Conservation (phyloP, 2,888 invertebrate genomes). For the Tethea ocularis region DNA sequence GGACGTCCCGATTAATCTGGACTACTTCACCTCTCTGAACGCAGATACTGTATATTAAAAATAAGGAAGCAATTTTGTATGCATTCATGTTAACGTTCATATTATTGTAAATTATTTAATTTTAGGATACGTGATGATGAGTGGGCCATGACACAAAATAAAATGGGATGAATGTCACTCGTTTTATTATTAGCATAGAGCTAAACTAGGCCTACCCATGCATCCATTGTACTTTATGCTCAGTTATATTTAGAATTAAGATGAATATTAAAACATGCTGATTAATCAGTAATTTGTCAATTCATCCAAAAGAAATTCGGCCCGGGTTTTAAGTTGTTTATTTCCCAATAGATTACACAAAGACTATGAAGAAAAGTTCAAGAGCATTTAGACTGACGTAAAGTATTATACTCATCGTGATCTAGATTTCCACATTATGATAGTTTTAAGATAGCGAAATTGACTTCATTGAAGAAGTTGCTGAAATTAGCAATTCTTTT, state of each 20-base stretch:
- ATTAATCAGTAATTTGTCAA: conserved; percentile 10
- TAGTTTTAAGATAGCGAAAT: conserved; percentile 1
- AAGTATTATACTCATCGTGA: conserved; percentile 4
- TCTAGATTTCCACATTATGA: conserved; percentile 1
- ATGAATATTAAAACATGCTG: conserved; percentile 27
- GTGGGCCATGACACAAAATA: conserved; percentile 46
- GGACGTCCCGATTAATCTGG: conserved; percentile 25
- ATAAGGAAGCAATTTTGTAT: conserved; percentile 60
- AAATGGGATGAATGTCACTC: conserved; percentile 40
- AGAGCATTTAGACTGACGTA: conserved; percentile 4
- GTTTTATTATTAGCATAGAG: conserved; percentile 37
- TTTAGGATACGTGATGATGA: conserved; percentile 53
- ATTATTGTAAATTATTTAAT: conserved; percentile 78
- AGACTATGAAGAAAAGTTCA: not conserved
- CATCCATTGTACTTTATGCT: conserved; percentile 75
- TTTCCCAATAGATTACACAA: not conserved
- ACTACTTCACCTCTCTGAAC: conserved; percentile 33
- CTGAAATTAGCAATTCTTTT: not conserved
- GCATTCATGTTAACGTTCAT: conserved; percentile 72
- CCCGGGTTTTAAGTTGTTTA: conserved; percentile 6
- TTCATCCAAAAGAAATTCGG: conserved; percentile 9
- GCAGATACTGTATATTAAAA: conserved; percentile 38
- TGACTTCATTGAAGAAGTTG: conserved; percentile 2
- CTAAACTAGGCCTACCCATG: conserved; percentile 54
- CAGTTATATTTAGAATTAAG: conserved; percentile 77